These are phyloP conservation scores for Acholoe squamosa DNA, from an alignment of 2,888 invertebrate genomes.

Conservation along the genomic window DNA sequence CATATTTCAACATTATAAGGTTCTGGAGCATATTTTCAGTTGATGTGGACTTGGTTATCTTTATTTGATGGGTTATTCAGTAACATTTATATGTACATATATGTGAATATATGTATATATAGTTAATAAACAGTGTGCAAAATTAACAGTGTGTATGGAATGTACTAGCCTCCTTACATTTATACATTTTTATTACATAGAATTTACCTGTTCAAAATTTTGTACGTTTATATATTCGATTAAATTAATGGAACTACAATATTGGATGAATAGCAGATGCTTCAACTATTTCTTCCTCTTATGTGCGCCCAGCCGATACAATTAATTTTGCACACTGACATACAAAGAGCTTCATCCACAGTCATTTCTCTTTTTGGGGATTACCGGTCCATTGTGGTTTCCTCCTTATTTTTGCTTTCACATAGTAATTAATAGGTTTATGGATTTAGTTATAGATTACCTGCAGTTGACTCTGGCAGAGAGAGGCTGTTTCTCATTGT, in stretches of 20 bases:
- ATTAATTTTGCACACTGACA: no score
- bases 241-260: no score
- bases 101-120: slow-evolving; percentile 42
- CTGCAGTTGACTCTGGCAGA: background rate
- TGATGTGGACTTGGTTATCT: background rate
- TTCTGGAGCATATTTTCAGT: no score
- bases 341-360: no score
- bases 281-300: no score
- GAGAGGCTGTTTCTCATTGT: background rate
- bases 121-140: slow-evolving; percentile 7
- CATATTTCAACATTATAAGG: no score
- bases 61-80: slow-evolving; percentile 16
- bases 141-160: background rate
- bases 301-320: no score
- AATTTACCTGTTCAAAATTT: no score
- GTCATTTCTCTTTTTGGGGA: no score
- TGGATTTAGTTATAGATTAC: slow-evolving; percentile 37
- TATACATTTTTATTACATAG: no score
- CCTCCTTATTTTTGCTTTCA: background rate
- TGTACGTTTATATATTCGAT: no score
- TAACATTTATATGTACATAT: slow-evolving; percentile 8
- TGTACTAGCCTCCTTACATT: background rate
- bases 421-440: slow-evolving; percentile 20
- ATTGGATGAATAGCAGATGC: no score
- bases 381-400: background rate